A percentile compares a stretch with the other conserved stretches of the same genome.
Conservation (phyloP, 2,888 invertebrate species). For the Caenorhabditis sulstoni region DNA sequence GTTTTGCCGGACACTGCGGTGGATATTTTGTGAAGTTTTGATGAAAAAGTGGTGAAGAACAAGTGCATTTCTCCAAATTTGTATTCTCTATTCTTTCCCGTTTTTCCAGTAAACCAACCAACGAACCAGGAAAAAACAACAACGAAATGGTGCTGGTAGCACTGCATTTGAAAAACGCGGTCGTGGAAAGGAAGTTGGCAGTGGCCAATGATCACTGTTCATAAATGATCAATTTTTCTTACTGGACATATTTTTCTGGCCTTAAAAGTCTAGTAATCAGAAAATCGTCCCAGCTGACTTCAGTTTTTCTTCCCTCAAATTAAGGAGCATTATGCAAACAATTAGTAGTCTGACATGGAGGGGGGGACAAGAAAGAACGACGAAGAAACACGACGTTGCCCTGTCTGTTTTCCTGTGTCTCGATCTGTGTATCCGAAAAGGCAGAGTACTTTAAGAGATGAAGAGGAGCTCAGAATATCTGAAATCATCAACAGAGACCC, state of each 20-base stretch:
- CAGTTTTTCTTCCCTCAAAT: background rate
- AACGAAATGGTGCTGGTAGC: background rate
- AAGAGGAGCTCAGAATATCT: slow-evolving; percentile 16
- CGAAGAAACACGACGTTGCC: background rate
- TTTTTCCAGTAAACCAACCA: background rate
- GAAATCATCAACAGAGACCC: slow-evolving; percentile 29
- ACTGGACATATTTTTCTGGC: background rate
- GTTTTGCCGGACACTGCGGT: no score
- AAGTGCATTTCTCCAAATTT: no score
- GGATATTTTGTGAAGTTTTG: no score
- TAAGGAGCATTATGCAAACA: background rate
- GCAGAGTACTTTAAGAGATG: slow-evolving; percentile 24
- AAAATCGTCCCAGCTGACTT: no score
- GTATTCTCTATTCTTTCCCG: background rate
- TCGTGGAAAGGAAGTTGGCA: slow-evolving; percentile 10
- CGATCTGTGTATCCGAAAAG: slow-evolving; percentile 3
- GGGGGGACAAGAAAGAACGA: background rate
- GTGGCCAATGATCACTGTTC: slow-evolving; percentile 30
- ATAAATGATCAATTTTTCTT: slow-evolving; percentile 29
- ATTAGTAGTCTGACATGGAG: slow-evolving; percentile 1
- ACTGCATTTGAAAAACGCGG: background rate
- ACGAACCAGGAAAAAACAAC: background rate
- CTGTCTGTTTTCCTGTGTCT: slow-evolving; percentile 8
- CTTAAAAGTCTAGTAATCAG: no score
- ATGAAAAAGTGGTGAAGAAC: background rate